Base-by-base conservation (phyloP, 2,797 vertebrate genomes). In the Leucoraja ocellata region DNA sequence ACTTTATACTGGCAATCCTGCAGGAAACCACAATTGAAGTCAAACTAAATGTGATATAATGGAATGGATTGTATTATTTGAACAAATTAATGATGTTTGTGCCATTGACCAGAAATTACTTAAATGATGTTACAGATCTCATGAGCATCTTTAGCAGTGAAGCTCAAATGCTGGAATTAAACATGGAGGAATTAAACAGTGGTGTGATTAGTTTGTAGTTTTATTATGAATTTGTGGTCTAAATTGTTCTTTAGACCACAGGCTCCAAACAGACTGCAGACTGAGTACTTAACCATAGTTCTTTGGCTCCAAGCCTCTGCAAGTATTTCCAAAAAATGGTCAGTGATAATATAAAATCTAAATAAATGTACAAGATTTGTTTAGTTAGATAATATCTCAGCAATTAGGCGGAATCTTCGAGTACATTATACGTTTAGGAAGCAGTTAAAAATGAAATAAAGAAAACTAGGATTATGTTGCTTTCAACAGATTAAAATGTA, bases 181-280 rank as follows among this genome's bases (percentile, higher is more conserved):
- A 73, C 21, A 25, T 71, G 32, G 32, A 21, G 32, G 8, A 91
- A 74, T 91, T 74, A 74, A 21, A 74, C 11, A 46, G 23, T 91
- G 58, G 77, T 13, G 84, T 58, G 39, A 76, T 28, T 32, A 54
- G 39, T 74, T 76, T 36, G 4, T 76, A 74, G 21, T 46, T 74
- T 74, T 73, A 74, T 74, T 46, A 36, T 28, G 63, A 74, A 91
- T 36, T 54, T 76, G 46, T 92, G 36, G 39, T 73, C 73, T 92
- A 76, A 76, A 76, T 25, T 23, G 36, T 74, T 46, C 71, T 92
- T 28, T 71, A 88, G 71, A 92, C 90, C 23, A 76, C 71, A 92
- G 71, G 25, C 90, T 92, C 90, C 90, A 28, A 74, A 14, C 90
- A 23, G 54, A 63, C 46, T 84, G 14, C 32, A 74, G 36, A 1